Evolutionary conservation across 2,888 invertebrate genomes (phyloP).

Genomic region (Ophion costatus): DNA sequence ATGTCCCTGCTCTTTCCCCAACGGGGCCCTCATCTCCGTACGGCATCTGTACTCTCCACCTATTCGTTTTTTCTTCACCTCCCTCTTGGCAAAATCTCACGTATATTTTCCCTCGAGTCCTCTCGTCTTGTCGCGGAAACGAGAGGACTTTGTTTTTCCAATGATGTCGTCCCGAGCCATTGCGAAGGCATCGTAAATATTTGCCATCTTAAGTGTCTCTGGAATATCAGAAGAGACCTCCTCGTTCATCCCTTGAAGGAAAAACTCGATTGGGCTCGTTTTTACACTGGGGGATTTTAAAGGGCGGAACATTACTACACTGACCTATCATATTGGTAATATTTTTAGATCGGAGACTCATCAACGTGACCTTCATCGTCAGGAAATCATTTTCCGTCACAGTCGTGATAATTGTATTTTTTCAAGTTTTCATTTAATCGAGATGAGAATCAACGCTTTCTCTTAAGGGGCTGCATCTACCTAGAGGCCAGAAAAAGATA

Average conservation of each 20-base stretch:
- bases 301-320: constrained; percentile 11
- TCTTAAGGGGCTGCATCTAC: no score
- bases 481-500: no score
- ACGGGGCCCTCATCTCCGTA: constrained; percentile 24
- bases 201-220: constrained; percentile 78
- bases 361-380: not conserved
- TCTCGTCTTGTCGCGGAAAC: constrained; percentile 52
- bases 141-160: constrained; percentile 76
- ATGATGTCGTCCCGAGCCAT: constrained; percentile 65
- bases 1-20: constrained; percentile 39
- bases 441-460: no score
- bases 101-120: constrained; percentile 28
- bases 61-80: constrained; percentile 1
- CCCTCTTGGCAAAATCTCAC: constrained; percentile 21
- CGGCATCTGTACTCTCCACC: constrained; percentile 20
- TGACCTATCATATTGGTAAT: constrained; percentile 31
- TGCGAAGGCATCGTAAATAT: constrained; percentile 79
- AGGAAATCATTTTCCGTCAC: not conserved
- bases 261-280: not conserved
- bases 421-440: no score
- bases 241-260: constrained; percentile 20
- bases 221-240: constrained; percentile 73
- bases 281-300: constrained; percentile 1
- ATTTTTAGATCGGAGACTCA: not conserved
- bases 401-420: no score